These are phyloP conservation scores for Synanthedon vespiformis DNA, from an alignment of 2,888 invertebrate species.

Conservation along the genomic window DNA sequence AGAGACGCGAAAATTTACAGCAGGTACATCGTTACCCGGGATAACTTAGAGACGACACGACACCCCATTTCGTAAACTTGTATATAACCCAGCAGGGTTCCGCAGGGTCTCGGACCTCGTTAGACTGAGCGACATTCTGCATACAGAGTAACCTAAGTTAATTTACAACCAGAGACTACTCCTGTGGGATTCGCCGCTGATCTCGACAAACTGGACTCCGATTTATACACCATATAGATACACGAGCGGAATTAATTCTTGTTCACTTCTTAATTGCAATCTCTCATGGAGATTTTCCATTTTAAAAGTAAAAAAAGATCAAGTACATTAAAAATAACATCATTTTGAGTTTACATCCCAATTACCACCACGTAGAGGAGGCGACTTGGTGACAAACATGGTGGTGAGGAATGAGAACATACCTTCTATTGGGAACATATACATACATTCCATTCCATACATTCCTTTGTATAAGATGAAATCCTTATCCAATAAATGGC, in stretches of 20 bases:
- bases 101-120: constrained; percentile 51
- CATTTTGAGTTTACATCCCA: too few relatives aligned
- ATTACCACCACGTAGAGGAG: too few relatives aligned
- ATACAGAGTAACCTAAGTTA: constrained; percentile 63
- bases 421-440: too few relatives aligned
- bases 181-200: constrained; percentile 35
- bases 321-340: too few relatives aligned
- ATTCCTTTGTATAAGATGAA: too few relatives aligned
- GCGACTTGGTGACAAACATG: too few relatives aligned
- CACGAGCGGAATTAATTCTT: constrained; percentile 36
- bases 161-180: constrained; percentile 48
- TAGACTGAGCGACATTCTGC: constrained; percentile 52
- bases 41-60: constrained; percentile 19
- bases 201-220: constrained; percentile 41
- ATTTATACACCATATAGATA: constrained; percentile 31
- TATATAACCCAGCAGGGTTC: constrained; percentile 21
- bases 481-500: too few relatives aligned
- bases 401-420: too few relatives aligned
- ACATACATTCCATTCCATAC: too few relatives aligned
- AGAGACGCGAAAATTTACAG: constrained; percentile 23
- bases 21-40: constrained; percentile 8
- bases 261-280: constrained; percentile 3
- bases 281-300: too few relatives aligned
- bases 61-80: constrained; percentile 31
- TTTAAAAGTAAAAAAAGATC: too few relatives aligned